These are phyloP conservation scores for Biston betularia DNA, from an alignment of 2,888 invertebrate species.

Conservation along the genomic window DNA sequence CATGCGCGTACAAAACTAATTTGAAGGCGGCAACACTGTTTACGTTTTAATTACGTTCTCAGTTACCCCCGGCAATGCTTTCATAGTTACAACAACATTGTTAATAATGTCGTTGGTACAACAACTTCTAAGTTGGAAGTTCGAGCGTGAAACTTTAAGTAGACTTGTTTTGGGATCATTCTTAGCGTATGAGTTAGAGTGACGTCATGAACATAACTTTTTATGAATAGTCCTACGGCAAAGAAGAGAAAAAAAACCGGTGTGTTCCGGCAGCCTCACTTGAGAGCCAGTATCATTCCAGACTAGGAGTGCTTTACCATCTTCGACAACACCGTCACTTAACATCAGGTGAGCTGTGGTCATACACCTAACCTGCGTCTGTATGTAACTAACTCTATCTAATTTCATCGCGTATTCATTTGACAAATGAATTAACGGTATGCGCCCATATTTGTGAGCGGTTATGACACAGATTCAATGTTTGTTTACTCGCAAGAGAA, in stretches of 20 bases:
- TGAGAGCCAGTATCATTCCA: no score
- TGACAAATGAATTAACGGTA: no score
- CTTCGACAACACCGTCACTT: no score
- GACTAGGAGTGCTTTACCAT: no score
- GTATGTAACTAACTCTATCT: no score
- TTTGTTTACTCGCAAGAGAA: conserved; percentile 5
- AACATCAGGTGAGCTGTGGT: no score
- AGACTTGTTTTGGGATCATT: conserved; percentile 16
- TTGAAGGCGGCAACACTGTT: conserved; percentile 21
- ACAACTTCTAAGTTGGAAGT: conserved; percentile 33
- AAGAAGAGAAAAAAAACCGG: not conserved
- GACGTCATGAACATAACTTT: not conserved
- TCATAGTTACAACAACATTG: conserved; percentile 30
- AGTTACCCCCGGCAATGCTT: conserved; percentile 25
- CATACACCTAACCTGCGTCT: no score
- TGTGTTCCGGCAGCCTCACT: no score
- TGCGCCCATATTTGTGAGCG: no score
- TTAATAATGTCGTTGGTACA: conserved; percentile 27
- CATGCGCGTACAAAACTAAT: conserved; percentile 21
- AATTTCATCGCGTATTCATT: no score
- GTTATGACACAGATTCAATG: conserved; percentile 9
- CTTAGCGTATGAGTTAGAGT: conserved; percentile 16
- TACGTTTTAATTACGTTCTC: conserved; percentile 23
- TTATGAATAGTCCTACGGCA: no score
- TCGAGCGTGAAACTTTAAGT: conserved; percentile 29